Evolutionary conservation across 2,888 invertebrate species (phyloP).

Genomic region (Acleris laterana): DNA sequence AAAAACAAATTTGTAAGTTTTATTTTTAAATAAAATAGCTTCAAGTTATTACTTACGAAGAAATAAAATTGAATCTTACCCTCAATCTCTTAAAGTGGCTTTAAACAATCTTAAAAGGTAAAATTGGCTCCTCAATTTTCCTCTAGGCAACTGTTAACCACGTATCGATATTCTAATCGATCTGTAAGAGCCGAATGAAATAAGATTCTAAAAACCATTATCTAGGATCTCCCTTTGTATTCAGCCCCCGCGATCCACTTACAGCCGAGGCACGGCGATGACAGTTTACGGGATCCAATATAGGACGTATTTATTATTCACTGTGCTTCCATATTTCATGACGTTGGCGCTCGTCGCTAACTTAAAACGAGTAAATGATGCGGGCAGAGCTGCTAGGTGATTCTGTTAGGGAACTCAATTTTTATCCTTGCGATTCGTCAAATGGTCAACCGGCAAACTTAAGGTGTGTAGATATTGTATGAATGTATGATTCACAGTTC

Average conservation of each 20-base stretch:
- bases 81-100: neutral
- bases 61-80: too few species aligned
- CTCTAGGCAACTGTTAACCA: conserved; percentile 7
- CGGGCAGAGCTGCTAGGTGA: conserved; percentile 36
- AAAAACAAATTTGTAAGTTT: too few species aligned
- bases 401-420: too few species aligned
- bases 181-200: conserved; percentile 56
- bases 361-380: conserved; percentile 58
- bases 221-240: conserved; percentile 54
- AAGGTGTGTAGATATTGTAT: too few species aligned
- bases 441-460: too few species aligned
- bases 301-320: conserved; percentile 67
- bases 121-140: conserved; percentile 12
- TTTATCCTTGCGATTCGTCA: too few species aligned
- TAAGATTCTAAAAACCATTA: conserved; percentile 60
- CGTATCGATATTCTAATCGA: conserved; percentile 48
- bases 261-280: conserved; percentile 53
- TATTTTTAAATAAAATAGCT: too few species aligned
- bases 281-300: conserved; percentile 62
- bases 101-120: conserved; percentile 1
- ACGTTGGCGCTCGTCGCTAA: conserved; percentile 55
- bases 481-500: too few species aligned
- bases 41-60: too few species aligned
- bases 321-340: conserved; percentile 61
- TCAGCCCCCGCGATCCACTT: conserved; percentile 54